A percentile compares a stretch with the other conserved stretches of the same genome.
These are phyloP conservation scores for Sternarchorhynchus goeldii DNA, from an alignment of 2,797 vertebrate genomes.

Conservation along the genomic window DNA sequence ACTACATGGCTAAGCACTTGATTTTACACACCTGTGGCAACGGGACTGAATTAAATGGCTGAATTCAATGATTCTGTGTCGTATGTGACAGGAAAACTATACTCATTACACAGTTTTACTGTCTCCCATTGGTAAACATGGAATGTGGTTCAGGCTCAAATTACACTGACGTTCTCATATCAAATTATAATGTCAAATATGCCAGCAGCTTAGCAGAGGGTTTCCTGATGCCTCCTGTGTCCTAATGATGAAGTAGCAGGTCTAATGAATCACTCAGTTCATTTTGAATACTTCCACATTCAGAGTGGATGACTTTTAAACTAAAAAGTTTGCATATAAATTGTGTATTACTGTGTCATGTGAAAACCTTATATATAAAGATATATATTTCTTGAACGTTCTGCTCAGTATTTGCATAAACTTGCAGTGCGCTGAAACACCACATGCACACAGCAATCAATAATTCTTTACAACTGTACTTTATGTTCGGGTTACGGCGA, in stretches of 20 bases:
- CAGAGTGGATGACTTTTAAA: slow-evolving; percentile 29
- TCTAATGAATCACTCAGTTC: slow-evolving; percentile 47
- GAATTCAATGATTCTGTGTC: no score
- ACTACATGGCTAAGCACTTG: no score
- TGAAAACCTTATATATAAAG: slow-evolving; percentile 1
- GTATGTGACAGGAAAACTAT: background rate
- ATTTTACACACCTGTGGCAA: no score
- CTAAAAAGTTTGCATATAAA: slow-evolving; percentile 39
- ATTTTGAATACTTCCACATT: slow-evolving; percentile 48
- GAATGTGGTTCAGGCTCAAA: slow-evolving; percentile 43
- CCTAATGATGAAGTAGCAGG: slow-evolving; percentile 53
- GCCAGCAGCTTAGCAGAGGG: slow-evolving; percentile 36
- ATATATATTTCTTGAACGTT: background rate
- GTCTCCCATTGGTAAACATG: slow-evolving; percentile 45
- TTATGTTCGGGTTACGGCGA: background rate
- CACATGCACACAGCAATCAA: background rate
- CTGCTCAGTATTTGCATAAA: slow-evolving; percentile 9
- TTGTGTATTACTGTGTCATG: slow-evolving; percentile 1
- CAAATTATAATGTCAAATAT: slow-evolving; percentile 47
- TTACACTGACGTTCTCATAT: slow-evolving; percentile 51
- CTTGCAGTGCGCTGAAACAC: background rate
- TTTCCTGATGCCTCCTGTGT: slow-evolving; percentile 36
- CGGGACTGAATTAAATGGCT: no score
- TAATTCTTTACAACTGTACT: background rate
- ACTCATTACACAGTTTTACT: background rate